Evolutionary conservation across 2,797 vertebrate species (phyloP), one percentile per base, ranked within the genome.

Genomic region (Dermochelys coriacea): DNA sequence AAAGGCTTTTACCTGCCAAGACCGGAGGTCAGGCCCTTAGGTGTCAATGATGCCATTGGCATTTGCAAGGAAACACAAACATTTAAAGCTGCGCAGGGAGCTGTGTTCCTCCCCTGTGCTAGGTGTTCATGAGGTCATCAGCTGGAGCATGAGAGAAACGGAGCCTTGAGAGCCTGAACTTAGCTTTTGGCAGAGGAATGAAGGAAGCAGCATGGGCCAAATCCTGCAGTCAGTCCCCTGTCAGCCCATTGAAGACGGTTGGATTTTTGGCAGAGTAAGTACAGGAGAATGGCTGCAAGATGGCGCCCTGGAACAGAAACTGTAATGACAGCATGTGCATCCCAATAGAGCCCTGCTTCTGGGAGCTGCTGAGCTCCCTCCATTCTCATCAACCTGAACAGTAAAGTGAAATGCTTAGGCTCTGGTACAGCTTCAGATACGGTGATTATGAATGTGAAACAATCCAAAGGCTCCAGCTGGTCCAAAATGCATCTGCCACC

Each of bases 61-160:
- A 93, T 61, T 85, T 94, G 84, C 89, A 92, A 84, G 89, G 93
- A 93, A 97, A 90, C 50, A 78, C 82, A 91, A 91, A 88, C 41
- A 82, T 93, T 96, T 96, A 96, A 93, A 93, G 88, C 91, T 87
- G 89, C 61, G 52, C 61, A 21, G 97, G 96, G 97, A 97, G 71
- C 92, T 45, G 25, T 84, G 86, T 91, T 97, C 87, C 87, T 94
- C 78, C 50, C 90, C 6, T 1, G 49, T 1, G 1, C 45, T 93
- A 95, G 95, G 95, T 96, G 97, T 97, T 97, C 87, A 47, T 97
- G 94, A 96, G 93, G 91, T 97, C 95, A 94, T 91, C 95, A 80
- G 90, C 89, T 96, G 96, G 93, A 98, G 80, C 11, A 1, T 87
- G 88, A 95, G 82, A 75, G 25, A 81, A 79, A 80, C 3, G 82